Conservation (phyloP, 2,113 vertebrate genomes). For the Antechinus flavipes region DNA sequence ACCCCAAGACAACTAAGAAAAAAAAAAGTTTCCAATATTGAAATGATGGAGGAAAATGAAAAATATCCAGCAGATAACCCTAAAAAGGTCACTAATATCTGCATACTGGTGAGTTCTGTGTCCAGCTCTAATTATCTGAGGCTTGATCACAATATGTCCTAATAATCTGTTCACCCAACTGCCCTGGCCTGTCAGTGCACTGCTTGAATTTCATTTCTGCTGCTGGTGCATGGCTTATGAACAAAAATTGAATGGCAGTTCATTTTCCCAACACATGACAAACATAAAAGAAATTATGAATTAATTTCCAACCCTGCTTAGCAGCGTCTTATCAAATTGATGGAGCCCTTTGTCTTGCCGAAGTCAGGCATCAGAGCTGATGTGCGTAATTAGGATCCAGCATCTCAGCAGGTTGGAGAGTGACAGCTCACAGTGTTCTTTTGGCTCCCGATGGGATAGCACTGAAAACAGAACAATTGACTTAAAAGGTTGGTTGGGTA, state of each 20-base stretch:
- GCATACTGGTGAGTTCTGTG: constrained; percentile 72
- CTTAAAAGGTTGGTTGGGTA: constrained; percentile 70
- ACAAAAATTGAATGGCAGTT: constrained; percentile 88
- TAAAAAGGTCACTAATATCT: constrained; percentile 70
- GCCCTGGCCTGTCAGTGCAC: constrained; percentile 83
- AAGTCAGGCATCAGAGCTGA: constrained; percentile 84
- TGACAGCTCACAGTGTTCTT: constrained; percentile 80
- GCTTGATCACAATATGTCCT: constrained; percentile 81
- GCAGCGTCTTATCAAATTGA: constrained; percentile 86
- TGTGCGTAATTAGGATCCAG: constrained; percentile 87
- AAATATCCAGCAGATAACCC: background rate
- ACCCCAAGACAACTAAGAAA: background rate
- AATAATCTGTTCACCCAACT: constrained; percentile 84
- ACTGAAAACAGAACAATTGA: constrained; percentile 73
- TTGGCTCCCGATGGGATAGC: constrained; percentile 63
- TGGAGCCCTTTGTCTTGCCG: constrained; percentile 85
- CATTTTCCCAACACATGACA: constrained; percentile 87
- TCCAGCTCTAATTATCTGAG: constrained; percentile 81
- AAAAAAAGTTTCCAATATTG: background rate
- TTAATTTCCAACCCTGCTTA: constrained; percentile 88
- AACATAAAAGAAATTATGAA: constrained; percentile 89
- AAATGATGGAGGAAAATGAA: background rate
- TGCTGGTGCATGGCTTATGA: constrained; percentile 81
- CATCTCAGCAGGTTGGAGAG: constrained; percentile 81
- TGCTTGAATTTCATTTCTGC: constrained; percentile 85